Conservation (phyloP, 2,113 vertebrate species). For the Eubucco bourcierii region DNA sequence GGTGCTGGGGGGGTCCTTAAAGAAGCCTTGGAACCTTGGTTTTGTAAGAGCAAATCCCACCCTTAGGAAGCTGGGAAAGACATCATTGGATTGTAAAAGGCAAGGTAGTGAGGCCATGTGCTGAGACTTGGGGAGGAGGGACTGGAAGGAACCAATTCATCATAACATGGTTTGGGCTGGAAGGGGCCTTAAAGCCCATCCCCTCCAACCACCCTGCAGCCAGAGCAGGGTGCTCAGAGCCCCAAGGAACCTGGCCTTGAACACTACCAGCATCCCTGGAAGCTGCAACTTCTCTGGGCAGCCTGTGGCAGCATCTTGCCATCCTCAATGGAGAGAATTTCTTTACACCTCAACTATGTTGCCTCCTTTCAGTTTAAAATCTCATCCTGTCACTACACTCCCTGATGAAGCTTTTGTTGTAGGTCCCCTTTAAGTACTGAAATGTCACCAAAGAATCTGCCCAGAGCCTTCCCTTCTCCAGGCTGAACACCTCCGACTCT, state of each 20-base stretch:
- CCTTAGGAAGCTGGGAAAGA: too few species aligned
- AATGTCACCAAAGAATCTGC: not conserved
- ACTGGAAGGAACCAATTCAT: not conserved
- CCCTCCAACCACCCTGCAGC: not conserved
- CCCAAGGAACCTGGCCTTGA: not conserved
- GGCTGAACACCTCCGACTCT: not conserved
- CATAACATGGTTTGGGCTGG: not conserved
- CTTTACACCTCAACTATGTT: not conserved
- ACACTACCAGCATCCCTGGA: not conserved
- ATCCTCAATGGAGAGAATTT: not conserved
- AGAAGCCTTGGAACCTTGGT: too few species aligned
- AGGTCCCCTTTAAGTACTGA: not conserved
- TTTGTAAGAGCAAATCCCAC: rapidly evolving
- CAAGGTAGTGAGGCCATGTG: not conserved
- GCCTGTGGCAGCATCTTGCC: not conserved
- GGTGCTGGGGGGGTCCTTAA: not conserved
- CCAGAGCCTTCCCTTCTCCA: not conserved
- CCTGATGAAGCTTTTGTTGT: not conserved
- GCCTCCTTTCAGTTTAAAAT: not conserved
- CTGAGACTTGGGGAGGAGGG: not conserved
- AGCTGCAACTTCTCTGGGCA: not conserved
- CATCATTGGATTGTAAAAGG: not conserved
- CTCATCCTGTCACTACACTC: not conserved
- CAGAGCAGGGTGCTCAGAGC: not conserved
- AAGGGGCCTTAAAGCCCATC: not conserved